Percentiles rank a stretch among this genome's conserved stretches.
These are phyloP conservation scores for Drosophila willistoni DNA, from an alignment of 1,140 invertebrate genomes.

Conservation along the genomic window DNA sequence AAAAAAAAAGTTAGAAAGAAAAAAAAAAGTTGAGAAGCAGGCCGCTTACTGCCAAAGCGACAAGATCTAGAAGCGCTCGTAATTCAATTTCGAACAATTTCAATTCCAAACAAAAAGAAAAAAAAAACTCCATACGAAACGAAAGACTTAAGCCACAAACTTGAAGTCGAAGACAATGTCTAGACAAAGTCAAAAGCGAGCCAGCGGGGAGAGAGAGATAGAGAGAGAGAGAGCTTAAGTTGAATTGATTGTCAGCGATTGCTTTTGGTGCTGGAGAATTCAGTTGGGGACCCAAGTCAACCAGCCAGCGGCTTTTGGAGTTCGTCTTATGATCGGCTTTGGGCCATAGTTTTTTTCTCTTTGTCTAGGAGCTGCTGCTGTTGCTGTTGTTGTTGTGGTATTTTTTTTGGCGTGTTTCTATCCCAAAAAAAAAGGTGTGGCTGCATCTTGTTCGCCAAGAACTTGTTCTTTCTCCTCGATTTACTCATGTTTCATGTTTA, in stretches of 20 bases:
- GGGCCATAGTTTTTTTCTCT: slow-evolving; percentile 34
- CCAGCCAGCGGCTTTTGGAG: slow-evolving; percentile 21
- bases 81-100: slow-evolving; percentile 71
- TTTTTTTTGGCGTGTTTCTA: slow-evolving; percentile 21
- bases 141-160: slow-evolving; percentile 76
- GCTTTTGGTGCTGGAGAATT: slow-evolving; percentile 50
- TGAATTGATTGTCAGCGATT: slow-evolving; percentile 74
- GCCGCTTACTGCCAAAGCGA: slow-evolving; percentile 30
- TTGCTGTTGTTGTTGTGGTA: slow-evolving; percentile 8
- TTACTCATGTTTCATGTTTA: background rate
- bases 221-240: slow-evolving; percentile 46
- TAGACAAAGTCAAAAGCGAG: slow-evolving; percentile 65
- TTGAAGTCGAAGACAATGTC: slow-evolving; percentile 30
- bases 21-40: slow-evolving; percentile 43
- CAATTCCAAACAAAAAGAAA: slow-evolving; percentile 39
- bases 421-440: slow-evolving; percentile 50
- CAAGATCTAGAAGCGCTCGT: slow-evolving; percentile 49
- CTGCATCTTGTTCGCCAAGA: slow-evolving; percentile 52
- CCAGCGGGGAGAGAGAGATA: slow-evolving; percentile 11
- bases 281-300: slow-evolving; percentile 31
- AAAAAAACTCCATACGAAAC: slow-evolving; percentile 35
- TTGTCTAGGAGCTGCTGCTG: slow-evolving; percentile 31
- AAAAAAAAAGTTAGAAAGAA: slow-evolving; percentile 13
- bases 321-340: slow-evolving; percentile 22
- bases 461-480: slow-evolving; percentile 55